Percentiles rank a stretch among this genome's conserved stretches.
phyloP scores from a whole-genome alignment of 2,113 vertebrate genomes.

The Zootoca vivipara region DNA sequence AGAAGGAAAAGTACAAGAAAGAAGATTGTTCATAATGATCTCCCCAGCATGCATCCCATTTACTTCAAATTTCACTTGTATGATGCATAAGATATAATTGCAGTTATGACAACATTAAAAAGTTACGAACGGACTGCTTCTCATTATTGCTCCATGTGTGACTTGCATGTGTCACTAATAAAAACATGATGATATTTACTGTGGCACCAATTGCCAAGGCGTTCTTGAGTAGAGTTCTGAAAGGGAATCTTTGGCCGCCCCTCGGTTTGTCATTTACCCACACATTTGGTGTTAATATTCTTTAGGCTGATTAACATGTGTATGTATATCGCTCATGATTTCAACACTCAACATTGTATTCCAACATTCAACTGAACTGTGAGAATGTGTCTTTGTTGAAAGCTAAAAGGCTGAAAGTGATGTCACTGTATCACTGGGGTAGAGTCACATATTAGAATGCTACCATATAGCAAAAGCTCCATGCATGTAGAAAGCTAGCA shows the following conservation, averaged over 20 bases:
- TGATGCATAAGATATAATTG: slow-evolving; percentile 32
- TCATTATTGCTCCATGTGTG: slow-evolving; percentile 57
- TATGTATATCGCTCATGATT: neutral
- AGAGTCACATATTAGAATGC: no score
- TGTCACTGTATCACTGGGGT: no score
- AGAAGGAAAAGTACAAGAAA: slow-evolving; percentile 17
- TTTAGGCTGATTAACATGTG: neutral
- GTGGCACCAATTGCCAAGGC: neutral
- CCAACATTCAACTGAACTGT: neutral
- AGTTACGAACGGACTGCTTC: slow-evolving; percentile 46
- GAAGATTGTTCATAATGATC: slow-evolving; percentile 8
- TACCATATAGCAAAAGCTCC: no score
- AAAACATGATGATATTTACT: slow-evolving; percentile 46
- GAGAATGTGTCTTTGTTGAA: neutral
- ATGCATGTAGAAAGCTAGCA: no score
- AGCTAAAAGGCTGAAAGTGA: neutral
- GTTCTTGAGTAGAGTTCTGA: slow-evolving; percentile 51
- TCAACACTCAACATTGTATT: neutral
- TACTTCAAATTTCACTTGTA: slow-evolving; percentile 41
- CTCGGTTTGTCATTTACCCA: slow-evolving; percentile 37
- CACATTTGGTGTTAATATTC: neutral
- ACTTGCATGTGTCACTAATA: slow-evolving; percentile 51
- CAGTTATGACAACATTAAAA: slow-evolving; percentile 47
- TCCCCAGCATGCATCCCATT: slow-evolving; percentile 48
- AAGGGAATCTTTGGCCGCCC: slow-evolving; percentile 21